A percentile compares a stretch with the other conserved stretches of the same genome.
Evolutionary conservation across 2,888 invertebrate species (phyloP).

Genomic region (Agrotis puta): DNA sequence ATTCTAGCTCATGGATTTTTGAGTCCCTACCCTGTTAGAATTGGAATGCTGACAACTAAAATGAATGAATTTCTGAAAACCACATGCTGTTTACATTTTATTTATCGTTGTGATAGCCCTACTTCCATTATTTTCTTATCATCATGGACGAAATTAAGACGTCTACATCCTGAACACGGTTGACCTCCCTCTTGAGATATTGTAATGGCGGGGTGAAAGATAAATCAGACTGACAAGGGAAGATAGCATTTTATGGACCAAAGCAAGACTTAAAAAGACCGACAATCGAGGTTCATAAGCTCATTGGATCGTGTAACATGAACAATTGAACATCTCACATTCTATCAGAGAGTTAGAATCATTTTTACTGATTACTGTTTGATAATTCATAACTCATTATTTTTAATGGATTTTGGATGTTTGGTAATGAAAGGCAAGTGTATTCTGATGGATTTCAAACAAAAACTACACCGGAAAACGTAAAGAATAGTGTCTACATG

Average conservation of each 20-base stretch:
- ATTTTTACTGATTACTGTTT: constrained; percentile 21
- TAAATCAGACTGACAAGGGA: constrained; percentile 76
- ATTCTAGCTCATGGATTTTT: no score
- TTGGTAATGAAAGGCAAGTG: constrained; percentile 66
- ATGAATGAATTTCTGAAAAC: not conserved
- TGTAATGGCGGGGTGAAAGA: constrained; percentile 66
- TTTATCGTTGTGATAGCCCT: constrained; percentile 55
- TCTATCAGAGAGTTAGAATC: not conserved
- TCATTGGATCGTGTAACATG: constrained; percentile 1
- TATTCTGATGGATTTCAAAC: constrained; percentile 57
- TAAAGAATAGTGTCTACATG: constrained; percentile 23
- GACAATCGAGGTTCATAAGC: constrained; percentile 12
- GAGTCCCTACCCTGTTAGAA: no score
- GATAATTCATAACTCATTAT: constrained; percentile 9
- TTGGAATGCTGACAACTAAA: not conserved
- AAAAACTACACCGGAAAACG: constrained; percentile 33
- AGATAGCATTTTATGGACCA: constrained; percentile 47
- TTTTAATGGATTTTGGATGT: constrained; percentile 46
- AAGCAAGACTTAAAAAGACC: constrained; percentile 4
- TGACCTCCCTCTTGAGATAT: constrained; percentile 78
- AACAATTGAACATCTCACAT: not conserved
- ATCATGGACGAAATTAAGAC: constrained; percentile 80
- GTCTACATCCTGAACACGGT: constrained; percentile 81
- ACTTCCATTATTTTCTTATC: constrained; percentile 63
- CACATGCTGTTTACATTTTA: not conserved